Evolutionary conservation across 2,797 vertebrate species (phyloP).

Genomic region (Petrocephalus schoutedeni): DNA sequence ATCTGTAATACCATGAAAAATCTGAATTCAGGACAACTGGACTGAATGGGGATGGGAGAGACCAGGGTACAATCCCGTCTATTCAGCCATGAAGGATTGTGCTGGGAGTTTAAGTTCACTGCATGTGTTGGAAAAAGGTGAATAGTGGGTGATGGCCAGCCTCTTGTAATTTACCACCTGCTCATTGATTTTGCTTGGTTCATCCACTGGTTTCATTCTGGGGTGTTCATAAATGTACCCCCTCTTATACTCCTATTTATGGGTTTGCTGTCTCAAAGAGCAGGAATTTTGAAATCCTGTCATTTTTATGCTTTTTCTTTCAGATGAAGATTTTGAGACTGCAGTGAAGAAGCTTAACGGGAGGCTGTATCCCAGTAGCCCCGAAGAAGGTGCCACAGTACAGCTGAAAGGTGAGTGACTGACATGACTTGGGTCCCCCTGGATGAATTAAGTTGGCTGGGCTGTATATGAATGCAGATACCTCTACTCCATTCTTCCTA

Average conservation of each 20-base stretch:
- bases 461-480: background rate
- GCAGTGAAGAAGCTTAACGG: slow-evolving; percentile 86
- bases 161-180: background rate
- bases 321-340: slow-evolving; percentile 91
- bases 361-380: slow-evolving; percentile 73
- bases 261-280: background rate
- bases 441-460: background rate
- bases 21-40: background rate
- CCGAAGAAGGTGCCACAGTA: slow-evolving; percentile 17
- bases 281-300: background rate
- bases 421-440: background rate
- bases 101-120: background rate
- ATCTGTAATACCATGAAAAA: background rate
- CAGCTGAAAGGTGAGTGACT: slow-evolving; percentile 9
- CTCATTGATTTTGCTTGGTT: background rate
- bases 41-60: background rate
- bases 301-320: background rate
- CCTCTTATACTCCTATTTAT: background rate
- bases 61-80: background rate
- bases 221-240: background rate
- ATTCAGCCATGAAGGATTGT: background rate
- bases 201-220: background rate
- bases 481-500: background rate
- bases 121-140: background rate
- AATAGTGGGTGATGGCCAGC: background rate